A percentile compares a stretch with the other conserved stretches of the same genome.
Evolutionary conservation across 2,797 vertebrate genomes (phyloP).

Genomic region (Hephaestus fuliginosus): DNA sequence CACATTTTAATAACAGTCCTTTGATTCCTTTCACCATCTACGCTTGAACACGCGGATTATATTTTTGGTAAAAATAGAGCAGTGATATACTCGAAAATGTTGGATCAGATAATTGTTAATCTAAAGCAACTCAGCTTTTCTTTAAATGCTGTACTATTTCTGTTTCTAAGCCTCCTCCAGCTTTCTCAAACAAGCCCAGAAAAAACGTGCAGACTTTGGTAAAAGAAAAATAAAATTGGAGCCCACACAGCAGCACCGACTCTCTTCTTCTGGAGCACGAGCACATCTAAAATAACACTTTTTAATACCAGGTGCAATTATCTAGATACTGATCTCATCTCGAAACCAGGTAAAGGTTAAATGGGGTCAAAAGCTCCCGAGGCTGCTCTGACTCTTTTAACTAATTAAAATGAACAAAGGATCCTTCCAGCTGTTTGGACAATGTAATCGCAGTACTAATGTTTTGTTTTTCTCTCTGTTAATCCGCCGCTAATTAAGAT

Average conservation of each 20-base stretch:
- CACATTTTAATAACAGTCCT: too few species aligned
- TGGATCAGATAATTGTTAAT: too few species aligned
- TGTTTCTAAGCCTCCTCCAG: too few species aligned
- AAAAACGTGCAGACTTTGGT: background rate
- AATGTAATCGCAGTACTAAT: background rate
- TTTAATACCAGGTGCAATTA: background rate
- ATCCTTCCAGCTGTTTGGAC: background rate
- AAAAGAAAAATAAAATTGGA: background rate
- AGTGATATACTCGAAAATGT: too few species aligned
- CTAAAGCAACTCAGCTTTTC: too few species aligned
- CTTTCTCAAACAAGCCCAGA: too few species aligned
- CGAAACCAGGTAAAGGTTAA: background rate
- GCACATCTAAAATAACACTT: background rate
- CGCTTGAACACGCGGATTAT: too few species aligned
- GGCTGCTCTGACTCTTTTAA: background rate
- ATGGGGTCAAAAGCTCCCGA: too few species aligned
- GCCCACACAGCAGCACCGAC: background rate
- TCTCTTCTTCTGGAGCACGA: too few species aligned
- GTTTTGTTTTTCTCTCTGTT: background rate
- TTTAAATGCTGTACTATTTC: too few species aligned
- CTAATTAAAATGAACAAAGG: background rate
- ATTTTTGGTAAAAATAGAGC: too few species aligned
- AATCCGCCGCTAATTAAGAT: background rate
- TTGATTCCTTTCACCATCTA: too few species aligned
- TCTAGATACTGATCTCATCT: background rate